Conservation (phyloP, 2,888 invertebrate species). For the Halictus quadricinctus region DNA sequence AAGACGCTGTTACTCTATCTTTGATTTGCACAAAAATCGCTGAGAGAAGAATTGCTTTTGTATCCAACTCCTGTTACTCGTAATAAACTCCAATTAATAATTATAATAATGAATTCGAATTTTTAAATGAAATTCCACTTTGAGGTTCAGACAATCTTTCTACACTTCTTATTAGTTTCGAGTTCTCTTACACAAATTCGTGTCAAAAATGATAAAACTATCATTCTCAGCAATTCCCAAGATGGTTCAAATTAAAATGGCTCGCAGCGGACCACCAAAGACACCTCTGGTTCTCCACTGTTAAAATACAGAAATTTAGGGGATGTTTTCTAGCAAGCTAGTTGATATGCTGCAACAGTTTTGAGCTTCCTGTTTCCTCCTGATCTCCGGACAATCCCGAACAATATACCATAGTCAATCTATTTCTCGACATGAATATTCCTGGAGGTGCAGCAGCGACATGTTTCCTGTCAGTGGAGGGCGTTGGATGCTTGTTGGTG, state of each 20-base stretch:
- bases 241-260: neutral
- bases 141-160: too few species aligned
- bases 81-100: neutral
- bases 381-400: neutral
- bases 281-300: neutral
- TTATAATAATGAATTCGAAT: too few species aligned
- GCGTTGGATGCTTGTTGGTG: slow-evolving; percentile 56
- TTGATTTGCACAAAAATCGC: too few species aligned
- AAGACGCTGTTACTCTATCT: too few species aligned
- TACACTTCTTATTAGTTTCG: too few species aligned
- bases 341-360: slow-evolving; percentile 63
- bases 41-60: neutral
- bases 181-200: too few species aligned
- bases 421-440: slow-evolving; percentile 76
- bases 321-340: slow-evolving; percentile 22
- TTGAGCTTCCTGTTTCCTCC: slow-evolving; percentile 51
- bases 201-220: too few species aligned
- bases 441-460: slow-evolving; percentile 66
- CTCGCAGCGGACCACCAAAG: neutral
- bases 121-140: too few species aligned
- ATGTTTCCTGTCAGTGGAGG: slow-evolving; percentile 71
- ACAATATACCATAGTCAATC: slow-evolving; percentile 59
- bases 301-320: neutral
- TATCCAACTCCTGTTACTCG: neutral
- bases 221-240: neutral